Percentiles rank a stretch among this genome's conserved stretches.
These are phyloP conservation scores for Semaprochilodus insignis DNA, from an alignment of 2,797 vertebrate species.

Conservation along the genomic window DNA sequence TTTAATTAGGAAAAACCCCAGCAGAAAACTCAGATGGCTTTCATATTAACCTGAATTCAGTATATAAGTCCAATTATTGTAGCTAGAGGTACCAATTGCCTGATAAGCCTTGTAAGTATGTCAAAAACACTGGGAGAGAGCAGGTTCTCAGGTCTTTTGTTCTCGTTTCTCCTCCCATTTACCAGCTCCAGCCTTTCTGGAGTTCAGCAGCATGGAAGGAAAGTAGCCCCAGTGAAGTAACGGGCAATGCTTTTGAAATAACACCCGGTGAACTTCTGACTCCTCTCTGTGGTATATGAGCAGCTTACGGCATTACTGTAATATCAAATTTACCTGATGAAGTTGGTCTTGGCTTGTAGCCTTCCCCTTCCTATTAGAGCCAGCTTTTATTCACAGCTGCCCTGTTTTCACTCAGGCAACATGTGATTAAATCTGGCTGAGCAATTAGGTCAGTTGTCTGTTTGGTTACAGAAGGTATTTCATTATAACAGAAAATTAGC, in stretches of 20 bases:
- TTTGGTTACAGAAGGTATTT: neutral
- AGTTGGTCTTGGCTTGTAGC: conserved; percentile 54
- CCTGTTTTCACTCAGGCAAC: neutral
- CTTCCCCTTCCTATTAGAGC: neutral
- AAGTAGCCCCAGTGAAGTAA: conserved; percentile 33
- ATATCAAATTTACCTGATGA: conserved; percentile 57
- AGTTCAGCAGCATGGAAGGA: conserved; percentile 43
- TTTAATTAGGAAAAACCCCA: neutral
- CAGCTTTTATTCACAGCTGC: neutral
- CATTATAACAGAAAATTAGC: neutral
- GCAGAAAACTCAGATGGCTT: neutral
- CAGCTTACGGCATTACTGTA: conserved; percentile 52
- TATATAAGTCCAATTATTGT: conserved; percentile 30
- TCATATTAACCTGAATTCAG: neutral
- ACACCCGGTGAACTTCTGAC: conserved; percentile 45
- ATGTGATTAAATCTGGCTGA: neutral
- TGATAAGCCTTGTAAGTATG: conserved; percentile 36
- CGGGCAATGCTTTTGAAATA: conserved; percentile 47
- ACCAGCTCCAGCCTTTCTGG: conserved; percentile 24
- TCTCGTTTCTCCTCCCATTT: conserved; percentile 19
- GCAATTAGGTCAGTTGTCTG: neutral
- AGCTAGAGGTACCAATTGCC: conserved; percentile 21
- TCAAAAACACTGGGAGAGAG: conserved; percentile 28
- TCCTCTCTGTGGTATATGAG: conserved; percentile 44
- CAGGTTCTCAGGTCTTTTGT: neutral